phyloP scores from a whole-genome alignment of 1,140 invertebrate species.

The silkworm (Bombyx mori) region DNA sequence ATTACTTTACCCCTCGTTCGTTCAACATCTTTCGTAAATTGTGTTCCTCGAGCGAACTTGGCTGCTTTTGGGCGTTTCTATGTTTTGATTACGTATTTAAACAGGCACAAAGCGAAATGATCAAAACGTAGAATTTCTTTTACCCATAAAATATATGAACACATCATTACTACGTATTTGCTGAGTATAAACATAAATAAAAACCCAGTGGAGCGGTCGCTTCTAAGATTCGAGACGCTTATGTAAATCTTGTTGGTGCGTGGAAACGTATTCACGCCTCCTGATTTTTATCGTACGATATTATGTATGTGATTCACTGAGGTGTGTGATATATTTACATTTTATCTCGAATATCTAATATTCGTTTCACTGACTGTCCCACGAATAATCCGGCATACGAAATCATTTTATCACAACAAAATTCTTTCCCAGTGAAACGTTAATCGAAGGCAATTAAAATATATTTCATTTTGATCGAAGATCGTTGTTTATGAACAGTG shows the following conservation, averaged over 20 bases:
- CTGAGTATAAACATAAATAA: slow-evolving; percentile 7
- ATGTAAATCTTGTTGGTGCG: slow-evolving; percentile 24
- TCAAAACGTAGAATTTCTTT: too few relatives aligned
- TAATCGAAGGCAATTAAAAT: too few relatives aligned
- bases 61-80: too few relatives aligned
- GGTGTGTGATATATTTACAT: slow-evolving; percentile 24
- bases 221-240: slow-evolving; percentile 18
- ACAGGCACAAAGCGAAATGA: too few relatives aligned
- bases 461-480: too few relatives aligned
- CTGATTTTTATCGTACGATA: slow-evolving; percentile 21
- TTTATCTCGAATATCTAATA: slow-evolving; percentile 14
- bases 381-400: too few relatives aligned
- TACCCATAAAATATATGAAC: slow-evolving; percentile 1
- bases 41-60: too few relatives aligned
- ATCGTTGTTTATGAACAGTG: too few relatives aligned
- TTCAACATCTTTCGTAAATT: too few relatives aligned
- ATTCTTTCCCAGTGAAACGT: too few relatives aligned
- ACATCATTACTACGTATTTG: slow-evolving; percentile 6
- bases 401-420: slow-evolving; percentile 1
- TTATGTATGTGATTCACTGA: slow-evolving; percentile 20
- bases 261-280: slow-evolving; percentile 20
- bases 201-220: slow-evolving; percentile 11
- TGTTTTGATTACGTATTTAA: too few relatives aligned
- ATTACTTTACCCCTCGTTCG: too few relatives aligned
- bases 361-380: slow-evolving; percentile 9